These are phyloP conservation scores for Agriopis aurantiaria DNA, from an alignment of 2,888 invertebrate genomes.

Conservation along the genomic window DNA sequence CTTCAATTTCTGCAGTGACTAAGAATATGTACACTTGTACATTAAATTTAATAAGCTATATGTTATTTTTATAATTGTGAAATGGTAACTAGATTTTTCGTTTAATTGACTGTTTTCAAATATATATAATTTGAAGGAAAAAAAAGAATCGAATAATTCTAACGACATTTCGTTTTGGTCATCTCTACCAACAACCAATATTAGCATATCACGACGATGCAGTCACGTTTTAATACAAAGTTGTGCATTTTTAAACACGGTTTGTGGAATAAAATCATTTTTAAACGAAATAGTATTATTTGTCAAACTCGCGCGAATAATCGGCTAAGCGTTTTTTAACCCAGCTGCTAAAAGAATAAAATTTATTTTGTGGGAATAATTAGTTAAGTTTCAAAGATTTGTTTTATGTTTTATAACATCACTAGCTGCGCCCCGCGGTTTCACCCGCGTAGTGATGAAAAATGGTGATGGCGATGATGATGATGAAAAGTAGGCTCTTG, in stretches of 20 bases:
- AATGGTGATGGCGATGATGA: no score
- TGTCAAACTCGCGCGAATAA: slow-evolving; percentile 13
- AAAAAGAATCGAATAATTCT: background rate
- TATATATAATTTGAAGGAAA: background rate
- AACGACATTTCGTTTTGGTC: background rate
- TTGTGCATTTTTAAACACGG: slow-evolving; percentile 49
- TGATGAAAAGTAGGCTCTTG: no score
- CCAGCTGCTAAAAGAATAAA: background rate
- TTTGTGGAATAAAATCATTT: slow-evolving; percentile 31
- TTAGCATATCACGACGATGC: slow-evolving; percentile 56
- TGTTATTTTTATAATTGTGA: no score
- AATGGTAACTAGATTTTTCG: no score
- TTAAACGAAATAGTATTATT: slow-evolving; percentile 5
- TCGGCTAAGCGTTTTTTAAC: background rate
- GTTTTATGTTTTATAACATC: no score
- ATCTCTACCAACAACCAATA: slow-evolving; percentile 29
- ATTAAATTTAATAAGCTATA: no score
- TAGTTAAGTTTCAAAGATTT: background rate
- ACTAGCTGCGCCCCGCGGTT: no score
- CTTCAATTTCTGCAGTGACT: no score
- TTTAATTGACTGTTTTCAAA: no score
- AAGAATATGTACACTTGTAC: no score
- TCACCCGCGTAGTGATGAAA: no score
- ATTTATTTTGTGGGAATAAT: background rate
- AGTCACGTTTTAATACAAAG: slow-evolving; percentile 54